phyloP scores from a whole-genome alignment of 2,113 vertebrate genomes.

The Gnathonemus echidnorhynchus region DNA sequence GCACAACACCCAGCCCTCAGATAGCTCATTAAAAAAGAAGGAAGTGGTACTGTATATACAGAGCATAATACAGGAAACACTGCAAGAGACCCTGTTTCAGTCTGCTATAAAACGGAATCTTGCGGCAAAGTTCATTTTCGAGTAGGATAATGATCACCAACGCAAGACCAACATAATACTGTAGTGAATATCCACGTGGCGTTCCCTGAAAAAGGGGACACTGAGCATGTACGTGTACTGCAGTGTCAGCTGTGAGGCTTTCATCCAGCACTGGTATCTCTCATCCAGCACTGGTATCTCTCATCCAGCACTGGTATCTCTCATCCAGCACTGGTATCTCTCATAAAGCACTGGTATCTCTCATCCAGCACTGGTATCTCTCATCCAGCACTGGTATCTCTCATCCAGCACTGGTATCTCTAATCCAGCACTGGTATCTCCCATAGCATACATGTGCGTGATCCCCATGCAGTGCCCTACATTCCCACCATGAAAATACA shows the following conservation, averaged over 20 bases:
- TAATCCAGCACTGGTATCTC: too few species aligned
- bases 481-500: background rate
- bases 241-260: background rate
- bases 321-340: too few species aligned
- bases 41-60: too few species aligned
- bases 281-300: too few species aligned
- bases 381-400: background rate
- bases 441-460: background rate
- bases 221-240: background rate
- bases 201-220: background rate
- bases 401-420: background rate
- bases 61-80: background rate
- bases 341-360: too few species aligned
- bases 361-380: too few species aligned
- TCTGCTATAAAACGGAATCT: background rate
- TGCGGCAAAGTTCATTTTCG: background rate
- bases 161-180: background rate
- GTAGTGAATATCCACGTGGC: background rate
- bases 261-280: background rate
- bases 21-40: background rate
- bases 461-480: background rate
- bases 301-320: too few species aligned
- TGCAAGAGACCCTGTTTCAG: background rate
- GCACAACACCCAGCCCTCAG: background rate
- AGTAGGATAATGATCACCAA: background rate